Evolutionary conservation across 2,888 invertebrate species (phyloP), one percentile per base, ranked within the genome.

Genomic region (Coleophora deauratella): DNA sequence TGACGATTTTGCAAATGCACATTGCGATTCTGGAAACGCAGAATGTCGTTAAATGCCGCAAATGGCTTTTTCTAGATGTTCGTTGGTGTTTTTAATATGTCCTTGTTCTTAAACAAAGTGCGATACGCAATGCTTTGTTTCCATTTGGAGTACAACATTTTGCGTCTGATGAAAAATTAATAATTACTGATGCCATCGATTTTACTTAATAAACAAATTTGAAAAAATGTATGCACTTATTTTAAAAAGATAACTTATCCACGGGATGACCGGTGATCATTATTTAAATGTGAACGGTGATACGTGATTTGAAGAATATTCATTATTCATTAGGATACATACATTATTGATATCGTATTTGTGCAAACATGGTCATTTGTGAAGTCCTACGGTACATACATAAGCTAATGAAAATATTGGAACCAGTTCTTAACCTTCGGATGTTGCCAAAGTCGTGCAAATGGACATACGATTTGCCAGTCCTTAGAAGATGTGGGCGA

Each of bases 401-500:
- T 11, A 30, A 13, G 14, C 34, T 44, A 42, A 37, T 41, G 12
- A 35, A 30, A 35, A 33, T 37, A 21, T 37, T 33, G 45, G 40
- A 48, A 44, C 44, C 47, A 46, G 21, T 21, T 21, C 3, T 21
- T 21, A 4, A 21, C 21, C 21, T 21, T 21, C 3, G 6, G 21
- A 21, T 21, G 21, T 21, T 45, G 42, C 51, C 48, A 53, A 56
- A 49, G 50, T 43, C 41, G 41, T 14, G 42, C 53, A 50, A 45
- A 44, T 43, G 43, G 35, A 27, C 42, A 40, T 43, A 52, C 49
- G 37, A 35, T 44, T 38, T 39, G 43, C 45, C 38, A 46, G 45
- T 44, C 44, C 40, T 40, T 21, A n/a, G 30, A 14, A 9, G 46
- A 62, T 65, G 73, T 74, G 76, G 77, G 76, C 72, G 76, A 72